phyloP scores from a whole-genome alignment of 2,113 vertebrate genomes.

The Odocoileus hemionus region DNA sequence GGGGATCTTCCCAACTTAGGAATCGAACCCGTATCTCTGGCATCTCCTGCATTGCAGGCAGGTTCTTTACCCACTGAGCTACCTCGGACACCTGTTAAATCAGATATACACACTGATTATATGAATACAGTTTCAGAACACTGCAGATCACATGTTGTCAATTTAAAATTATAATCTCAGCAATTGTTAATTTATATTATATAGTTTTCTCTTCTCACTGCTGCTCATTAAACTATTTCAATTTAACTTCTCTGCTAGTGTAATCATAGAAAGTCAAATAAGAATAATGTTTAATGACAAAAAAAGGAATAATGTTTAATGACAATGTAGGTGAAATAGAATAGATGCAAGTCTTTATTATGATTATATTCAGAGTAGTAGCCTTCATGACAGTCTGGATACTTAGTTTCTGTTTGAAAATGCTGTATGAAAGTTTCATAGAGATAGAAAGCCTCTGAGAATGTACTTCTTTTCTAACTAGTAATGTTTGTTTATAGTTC shows the following conservation, averaged over 20 bases:
- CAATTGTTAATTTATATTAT: conserved; percentile 39
- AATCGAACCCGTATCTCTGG: background rate
- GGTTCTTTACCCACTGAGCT: background rate
- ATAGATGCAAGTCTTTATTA: background rate
- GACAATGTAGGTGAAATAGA: conserved; percentile 12
- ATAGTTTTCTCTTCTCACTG: conserved; percentile 7
- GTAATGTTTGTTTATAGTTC: conserved; percentile 2
- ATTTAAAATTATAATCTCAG: background rate
- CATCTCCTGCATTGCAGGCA: background rate
- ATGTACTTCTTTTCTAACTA: background rate
- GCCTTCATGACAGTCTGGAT: background rate
- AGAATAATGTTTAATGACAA: background rate
- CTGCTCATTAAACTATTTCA: background rate
- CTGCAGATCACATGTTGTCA: background rate
- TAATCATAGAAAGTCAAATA: conserved; percentile 3
- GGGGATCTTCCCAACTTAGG: background rate
- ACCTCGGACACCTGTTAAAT: background rate
- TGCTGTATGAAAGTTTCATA: conserved; percentile 12
- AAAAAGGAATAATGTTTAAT: conserved; percentile 24
- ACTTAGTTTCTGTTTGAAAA: conserved; percentile 32
- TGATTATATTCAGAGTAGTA: background rate
- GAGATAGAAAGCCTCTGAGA: background rate
- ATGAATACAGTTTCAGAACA: conserved; percentile 9
- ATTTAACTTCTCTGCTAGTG: background rate
- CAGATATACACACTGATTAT: background rate